Conservation (phyloP, 2,113 vertebrate genomes). For the Oenanthe oenanthe region DNA sequence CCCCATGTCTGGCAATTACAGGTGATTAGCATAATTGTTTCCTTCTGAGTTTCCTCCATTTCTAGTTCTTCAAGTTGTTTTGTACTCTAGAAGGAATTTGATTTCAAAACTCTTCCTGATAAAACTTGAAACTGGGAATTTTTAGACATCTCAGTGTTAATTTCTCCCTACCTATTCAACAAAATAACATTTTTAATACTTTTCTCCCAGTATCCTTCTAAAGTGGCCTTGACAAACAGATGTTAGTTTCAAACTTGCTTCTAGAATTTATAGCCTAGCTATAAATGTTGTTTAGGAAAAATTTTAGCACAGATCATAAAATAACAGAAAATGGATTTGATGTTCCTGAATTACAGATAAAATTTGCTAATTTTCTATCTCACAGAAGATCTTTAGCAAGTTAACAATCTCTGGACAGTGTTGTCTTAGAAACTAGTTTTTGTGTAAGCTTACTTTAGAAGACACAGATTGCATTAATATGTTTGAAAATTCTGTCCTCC, state of each 20-base stretch:
- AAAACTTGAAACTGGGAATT: not conserved
- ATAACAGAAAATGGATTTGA: not conserved
- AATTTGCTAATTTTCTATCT: not conserved
- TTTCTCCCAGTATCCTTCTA: not conserved
- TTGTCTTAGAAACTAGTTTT: not conserved
- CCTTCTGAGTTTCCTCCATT: not conserved
- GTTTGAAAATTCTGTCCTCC: not conserved
- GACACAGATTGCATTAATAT: not conserved
- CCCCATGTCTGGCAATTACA: not conserved
- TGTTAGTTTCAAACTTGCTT: not conserved
- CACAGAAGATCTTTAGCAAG: not conserved
- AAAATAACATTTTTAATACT: not conserved
- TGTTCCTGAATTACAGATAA: not conserved
- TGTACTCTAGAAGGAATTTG: not conserved
- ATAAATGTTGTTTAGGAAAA: conserved; percentile 6
- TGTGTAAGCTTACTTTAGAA: not conserved
- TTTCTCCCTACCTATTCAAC: not conserved
- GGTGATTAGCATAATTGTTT: not conserved
- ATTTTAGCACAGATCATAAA: not conserved
- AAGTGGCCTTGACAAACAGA: not conserved
- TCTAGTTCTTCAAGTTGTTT: not conserved
- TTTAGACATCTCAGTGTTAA: not conserved
- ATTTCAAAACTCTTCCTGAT: not conserved
- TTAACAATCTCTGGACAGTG: not conserved
- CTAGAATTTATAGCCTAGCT: not conserved